phyloP scores from a whole-genome alignment of 2,113 vertebrate species.

The Anoura caudifer region DNA sequence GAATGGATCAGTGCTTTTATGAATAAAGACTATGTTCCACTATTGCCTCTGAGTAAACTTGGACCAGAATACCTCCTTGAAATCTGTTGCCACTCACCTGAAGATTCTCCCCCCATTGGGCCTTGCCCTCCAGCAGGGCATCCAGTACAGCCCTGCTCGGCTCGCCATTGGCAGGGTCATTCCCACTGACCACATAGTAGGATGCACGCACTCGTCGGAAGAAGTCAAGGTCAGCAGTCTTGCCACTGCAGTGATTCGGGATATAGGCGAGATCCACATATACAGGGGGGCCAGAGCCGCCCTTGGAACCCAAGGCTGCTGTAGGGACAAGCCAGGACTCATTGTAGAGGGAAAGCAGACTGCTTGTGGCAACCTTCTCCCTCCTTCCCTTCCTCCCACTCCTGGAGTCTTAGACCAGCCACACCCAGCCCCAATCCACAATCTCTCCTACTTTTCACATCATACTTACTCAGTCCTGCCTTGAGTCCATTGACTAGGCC shows the following conservation, averaged over 20 bases:
- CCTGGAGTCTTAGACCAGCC: background rate
- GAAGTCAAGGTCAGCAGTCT: conserved; percentile 97
- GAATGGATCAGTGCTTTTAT: background rate
- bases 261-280: conserved; percentile 98
- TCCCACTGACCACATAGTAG: conserved; percentile 97
- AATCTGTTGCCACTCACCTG: conserved; percentile 85
- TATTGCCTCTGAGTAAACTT: background rate
- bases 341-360: background rate
- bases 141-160: conserved; percentile 93
- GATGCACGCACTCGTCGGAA: conserved; percentile 94
- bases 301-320: conserved; percentile 76
- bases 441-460: background rate
- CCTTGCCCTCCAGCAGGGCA: conserved; percentile 94
- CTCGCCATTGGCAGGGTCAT: conserved; percentile 90
- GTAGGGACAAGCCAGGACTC: conserved; percentile 59
- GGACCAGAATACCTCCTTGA: background rate
- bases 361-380: background rate
- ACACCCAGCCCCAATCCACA: background rate
- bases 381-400: background rate
- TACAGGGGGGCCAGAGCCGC: conserved; percentile 85
- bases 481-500: conserved; percentile 88
- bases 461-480: conserved; percentile 86
- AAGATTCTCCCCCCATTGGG: conserved; percentile 97
- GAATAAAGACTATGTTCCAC: background rate
- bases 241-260: conserved; percentile 98